Evolutionary conservation across 2,113 vertebrate species (phyloP), one percentile per base, ranked within the genome.

Genomic region (Mobula hypostoma): DNA sequence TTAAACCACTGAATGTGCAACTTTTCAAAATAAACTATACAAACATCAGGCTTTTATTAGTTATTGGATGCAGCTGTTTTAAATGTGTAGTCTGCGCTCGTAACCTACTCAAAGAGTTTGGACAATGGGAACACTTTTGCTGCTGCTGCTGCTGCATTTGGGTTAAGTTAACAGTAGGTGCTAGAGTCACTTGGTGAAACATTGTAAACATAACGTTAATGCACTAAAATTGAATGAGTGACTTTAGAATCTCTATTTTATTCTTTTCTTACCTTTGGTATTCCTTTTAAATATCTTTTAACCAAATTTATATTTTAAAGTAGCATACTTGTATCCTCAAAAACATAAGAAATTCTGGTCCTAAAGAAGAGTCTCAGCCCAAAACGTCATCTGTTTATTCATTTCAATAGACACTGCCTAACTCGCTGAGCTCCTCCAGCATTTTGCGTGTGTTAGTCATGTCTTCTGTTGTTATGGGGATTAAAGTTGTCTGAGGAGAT

Each of bases 51-150:
- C 15, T 66, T 1, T 8, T 61, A 17, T 90, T 90, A 66, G 29
- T 90, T 90, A 32, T 87, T 90, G 11, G 29, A 90, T 88, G 14
- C 61, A 90, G 29, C 61, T 66, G 61, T 66, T 66, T 90, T 90
- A 66, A 61, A 68, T 66, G 15, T 32, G 29, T 14, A 90, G 6
- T 90, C 12, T 66, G n/a, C 29, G 2, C 61, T 90, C 61, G 66
- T 66, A 88, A 32, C 58, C 27, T 6, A 66, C 66, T 32, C 58
- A 61, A 66, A 66, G 29, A 7, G 14, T 66, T n/a, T 90, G 85
- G 29, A 90, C n/a, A 90, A 90, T 90, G 61, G n/a, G 0, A 90
- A 29, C 61, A 66, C n/a, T 5, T 32, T 32, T n/a, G n/a, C 58
- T 88, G 7, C 85, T 88, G 61, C 58, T 88, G 27, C 11, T 48